These are phyloP conservation scores for Thecophora atra DNA, from an alignment of 2,888 invertebrate species.

Conservation along the genomic window DNA sequence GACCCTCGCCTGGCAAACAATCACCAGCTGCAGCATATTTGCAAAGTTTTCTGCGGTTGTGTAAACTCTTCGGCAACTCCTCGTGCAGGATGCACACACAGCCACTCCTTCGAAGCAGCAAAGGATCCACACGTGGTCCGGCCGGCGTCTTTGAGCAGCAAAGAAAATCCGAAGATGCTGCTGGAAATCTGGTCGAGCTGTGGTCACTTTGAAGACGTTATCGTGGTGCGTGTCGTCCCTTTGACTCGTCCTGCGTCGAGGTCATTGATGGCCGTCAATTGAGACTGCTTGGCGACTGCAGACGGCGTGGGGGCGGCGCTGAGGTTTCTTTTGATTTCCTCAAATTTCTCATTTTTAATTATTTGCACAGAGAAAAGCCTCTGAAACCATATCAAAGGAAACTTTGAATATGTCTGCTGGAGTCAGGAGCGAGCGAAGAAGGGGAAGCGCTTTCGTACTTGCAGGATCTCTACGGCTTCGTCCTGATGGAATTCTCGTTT, in stretches of 20 bases:
- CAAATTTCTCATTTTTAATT: neutral
- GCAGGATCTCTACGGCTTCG: neutral
- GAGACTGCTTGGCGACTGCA: conserved; percentile 42
- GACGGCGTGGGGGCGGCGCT: conserved; percentile 9
- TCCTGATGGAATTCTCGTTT: neutral
- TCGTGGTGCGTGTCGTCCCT: neutral
- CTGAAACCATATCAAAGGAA: conserved; percentile 38
- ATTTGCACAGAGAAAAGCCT: conserved; percentile 17
- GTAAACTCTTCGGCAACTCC: conserved; percentile 47
- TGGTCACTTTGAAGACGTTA: conserved; percentile 57
- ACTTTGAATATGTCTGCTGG: neutral
- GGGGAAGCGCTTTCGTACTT: neutral
- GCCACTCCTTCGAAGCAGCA: neutral
- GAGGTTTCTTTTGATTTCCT: conserved; percentile 28
- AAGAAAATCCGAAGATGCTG: conserved; percentile 51
- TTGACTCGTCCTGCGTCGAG: conserved; percentile 19
- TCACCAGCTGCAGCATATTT: conserved; percentile 6
- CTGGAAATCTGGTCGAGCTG: conserved; percentile 44
- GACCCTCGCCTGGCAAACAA: neutral
- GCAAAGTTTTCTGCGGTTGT: conserved; percentile 49
- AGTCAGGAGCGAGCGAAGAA: neutral
- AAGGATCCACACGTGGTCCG: neutral
- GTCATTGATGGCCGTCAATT: conserved; percentile 43
- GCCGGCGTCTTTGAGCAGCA: neutral
- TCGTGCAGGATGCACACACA: neutral